Evolutionary conservation across 2,113 vertebrate species (phyloP), one percentile per base, ranked within the genome.

Genomic region (Spea multiplicata): DNA sequence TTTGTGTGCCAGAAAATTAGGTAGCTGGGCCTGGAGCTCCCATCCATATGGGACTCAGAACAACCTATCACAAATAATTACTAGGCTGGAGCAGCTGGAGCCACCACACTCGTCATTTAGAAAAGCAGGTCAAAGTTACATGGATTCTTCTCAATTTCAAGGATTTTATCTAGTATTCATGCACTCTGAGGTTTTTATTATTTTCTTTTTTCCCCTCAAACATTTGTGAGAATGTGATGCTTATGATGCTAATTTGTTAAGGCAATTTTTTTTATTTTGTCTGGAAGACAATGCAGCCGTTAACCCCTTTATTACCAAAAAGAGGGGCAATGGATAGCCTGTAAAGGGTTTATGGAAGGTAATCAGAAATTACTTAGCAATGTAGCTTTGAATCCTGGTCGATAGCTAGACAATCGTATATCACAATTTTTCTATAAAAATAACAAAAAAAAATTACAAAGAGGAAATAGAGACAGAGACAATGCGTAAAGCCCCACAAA

Each of bases 51-150:
- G 91, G 90, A 93, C 87, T 90, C 81, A 88, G 90, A 91, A 88
- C 84, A 89, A 89, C 87, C 87, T 89, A 92, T 92, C 89, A 91
- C 91, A 91, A 92, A 92, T 90, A 93, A 94, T 93, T 92, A 92
- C 87, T 84, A 88, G 88, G 84, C 86, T 73, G 81, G 52, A 88
- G 88, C 89, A 92, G 90, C 88, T 91, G 88, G 84, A 93, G 84
- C 81, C 85, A 69, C 73, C 12, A 85, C 78, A 85, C 81, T 76
- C 86, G 78, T 83, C 82, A 87, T 87, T 91, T 88, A 83, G 88
- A 91, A 59, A 93, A 91, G 83, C 86, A 90, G 89, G 89, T 90
- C 89, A 89, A 89, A 93, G 86, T 91, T 89, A 80, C 82, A 76
- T 71, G 48, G 83, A 83, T 89, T 86, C 80, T 83, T 88, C 85